Conservation (phyloP, 2,888 invertebrate genomes). For the Adineta ricciae region DNA sequence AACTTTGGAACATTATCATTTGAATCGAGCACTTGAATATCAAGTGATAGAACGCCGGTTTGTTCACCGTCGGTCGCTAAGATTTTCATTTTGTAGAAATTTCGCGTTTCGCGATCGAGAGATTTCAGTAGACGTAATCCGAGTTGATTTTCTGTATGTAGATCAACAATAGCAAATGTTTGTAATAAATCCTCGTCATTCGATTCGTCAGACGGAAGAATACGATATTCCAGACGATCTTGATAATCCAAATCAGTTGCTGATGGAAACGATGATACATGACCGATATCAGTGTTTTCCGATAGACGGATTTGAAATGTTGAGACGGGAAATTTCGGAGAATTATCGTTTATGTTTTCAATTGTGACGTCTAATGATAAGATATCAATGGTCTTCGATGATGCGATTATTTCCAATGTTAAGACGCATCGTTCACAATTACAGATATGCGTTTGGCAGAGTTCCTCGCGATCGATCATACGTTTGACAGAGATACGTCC, state of each 20-base stretch:
- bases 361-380: conserved; percentile 1
- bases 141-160: conserved; percentile 23
- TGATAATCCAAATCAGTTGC: conserved; percentile 4
- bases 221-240: background rate
- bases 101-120: conserved; percentile 4
- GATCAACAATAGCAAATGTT: conserved; percentile 15
- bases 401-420: conserved; percentile 7
- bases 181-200: background rate
- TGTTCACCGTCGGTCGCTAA: background rate
- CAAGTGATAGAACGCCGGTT: background rate
- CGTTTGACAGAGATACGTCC: conserved; percentile 10
- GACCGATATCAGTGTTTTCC: background rate
- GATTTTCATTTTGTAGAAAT: background rate
- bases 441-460: conserved; percentile 8
- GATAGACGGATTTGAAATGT: conserved; percentile 1
- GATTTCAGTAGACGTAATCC: background rate
- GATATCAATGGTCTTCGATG: background rate
- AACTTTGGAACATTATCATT: conserved; percentile 16
- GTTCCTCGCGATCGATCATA: conserved; percentile 16
- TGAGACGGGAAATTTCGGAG: background rate
- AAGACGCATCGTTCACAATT: conserved; percentile 22
- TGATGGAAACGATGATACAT: conserved; percentile 18
- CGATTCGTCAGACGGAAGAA: background rate
- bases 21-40: conserved; percentile 12
- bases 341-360: conserved; percentile 2